These are phyloP conservation scores for Orchesellides sinensis DNA, from an alignment of 2,888 invertebrate genomes.

Conservation along the genomic window DNA sequence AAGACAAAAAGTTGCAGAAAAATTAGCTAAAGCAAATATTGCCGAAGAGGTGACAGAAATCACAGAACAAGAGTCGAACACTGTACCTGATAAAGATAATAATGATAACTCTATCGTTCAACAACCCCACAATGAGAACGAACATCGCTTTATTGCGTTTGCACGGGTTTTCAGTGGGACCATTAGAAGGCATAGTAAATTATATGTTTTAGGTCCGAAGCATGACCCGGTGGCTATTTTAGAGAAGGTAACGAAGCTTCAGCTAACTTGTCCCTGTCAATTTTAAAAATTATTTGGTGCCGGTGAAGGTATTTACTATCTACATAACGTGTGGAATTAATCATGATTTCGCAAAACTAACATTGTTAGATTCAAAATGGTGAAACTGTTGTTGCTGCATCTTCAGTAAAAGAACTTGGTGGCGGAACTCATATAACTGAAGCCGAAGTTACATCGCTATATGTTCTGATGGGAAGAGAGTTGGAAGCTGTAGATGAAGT, in stretches of 20 bases:
- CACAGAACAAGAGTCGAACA: neutral
- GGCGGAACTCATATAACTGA: conserved; percentile 83
- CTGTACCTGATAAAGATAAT: conserved; percentile 38
- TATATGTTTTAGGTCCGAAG: conserved; percentile 92
- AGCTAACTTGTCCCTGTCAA: too few relatives aligned
- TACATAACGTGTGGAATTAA: too few relatives aligned
- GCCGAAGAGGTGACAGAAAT: conserved; percentile 35
- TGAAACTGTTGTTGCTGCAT: conserved; percentile 75
- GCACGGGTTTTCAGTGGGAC: conserved; percentile 95
- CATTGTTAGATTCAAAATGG: conserved; percentile 74
- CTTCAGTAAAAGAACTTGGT: conserved; percentile 81
- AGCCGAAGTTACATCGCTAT: conserved; percentile 85
- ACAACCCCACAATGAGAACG: conserved; percentile 74
- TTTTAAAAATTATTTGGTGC: too few relatives aligned
- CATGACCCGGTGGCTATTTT: conserved; percentile 83
- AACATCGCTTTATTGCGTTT: conserved; percentile 90
- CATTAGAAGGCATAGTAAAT: conserved; percentile 84
- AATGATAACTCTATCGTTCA: conserved; percentile 46
- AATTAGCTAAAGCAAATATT: conserved; percentile 74
- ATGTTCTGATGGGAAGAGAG: conserved; percentile 95
- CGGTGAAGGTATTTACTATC: too few relatives aligned
- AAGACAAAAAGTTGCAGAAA: conserved; percentile 82
- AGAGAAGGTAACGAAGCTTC: conserved; percentile 70
- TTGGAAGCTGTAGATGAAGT: conserved; percentile 87
- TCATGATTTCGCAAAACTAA: too few relatives aligned